Evolutionary conservation across 1,140 invertebrate genomes (phyloP).

Genomic region (Drosophila varians): DNA sequence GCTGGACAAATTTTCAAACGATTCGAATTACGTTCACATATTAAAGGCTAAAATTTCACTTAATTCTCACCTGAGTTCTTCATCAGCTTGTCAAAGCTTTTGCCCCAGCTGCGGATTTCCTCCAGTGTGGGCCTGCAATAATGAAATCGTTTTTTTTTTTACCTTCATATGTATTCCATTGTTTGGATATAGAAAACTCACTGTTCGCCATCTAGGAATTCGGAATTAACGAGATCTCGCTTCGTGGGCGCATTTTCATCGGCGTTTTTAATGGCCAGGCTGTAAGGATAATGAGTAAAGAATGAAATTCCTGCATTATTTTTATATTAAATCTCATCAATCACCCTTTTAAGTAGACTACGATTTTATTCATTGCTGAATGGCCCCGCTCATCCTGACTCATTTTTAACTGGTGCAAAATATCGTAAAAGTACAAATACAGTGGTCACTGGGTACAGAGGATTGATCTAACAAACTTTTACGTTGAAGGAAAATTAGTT

Average conservation of each 20-base stretch:
- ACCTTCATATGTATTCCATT: background rate
- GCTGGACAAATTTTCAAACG: slow-evolving; percentile 83
- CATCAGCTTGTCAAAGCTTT: slow-evolving; percentile 98
- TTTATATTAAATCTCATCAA: slow-evolving; percentile 38
- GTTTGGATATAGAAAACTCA: slow-evolving; percentile 84
- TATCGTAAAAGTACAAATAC: slow-evolving; percentile 31
- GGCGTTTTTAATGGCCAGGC: slow-evolving; percentile 87
- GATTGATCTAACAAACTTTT: background rate
- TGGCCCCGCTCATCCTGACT: slow-evolving; percentile 32
- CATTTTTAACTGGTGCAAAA: slow-evolving; percentile 36
- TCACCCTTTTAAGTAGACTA: slow-evolving; percentile 50
- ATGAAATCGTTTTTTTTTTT: background rate
- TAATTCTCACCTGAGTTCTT: slow-evolving; percentile 89
- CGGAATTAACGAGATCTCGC: slow-evolving; percentile 86
- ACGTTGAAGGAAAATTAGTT: background rate
- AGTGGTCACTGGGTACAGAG: background rate
- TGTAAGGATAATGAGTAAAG: slow-evolving; percentile 59
- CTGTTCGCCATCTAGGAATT: slow-evolving; percentile 87
- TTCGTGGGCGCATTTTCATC: slow-evolving; percentile 87
- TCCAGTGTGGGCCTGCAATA: slow-evolving; percentile 92
- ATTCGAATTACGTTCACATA: too few relatives aligned
- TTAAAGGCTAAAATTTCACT: background rate
- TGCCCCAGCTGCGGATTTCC: slow-evolving; percentile 96
- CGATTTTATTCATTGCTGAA: slow-evolving; percentile 36
- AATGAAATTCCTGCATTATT: slow-evolving; percentile 15